These are phyloP conservation scores for Charadrius vociferus DNA, from an alignment of 2,113 vertebrate genomes.

Conservation along the genomic window DNA sequence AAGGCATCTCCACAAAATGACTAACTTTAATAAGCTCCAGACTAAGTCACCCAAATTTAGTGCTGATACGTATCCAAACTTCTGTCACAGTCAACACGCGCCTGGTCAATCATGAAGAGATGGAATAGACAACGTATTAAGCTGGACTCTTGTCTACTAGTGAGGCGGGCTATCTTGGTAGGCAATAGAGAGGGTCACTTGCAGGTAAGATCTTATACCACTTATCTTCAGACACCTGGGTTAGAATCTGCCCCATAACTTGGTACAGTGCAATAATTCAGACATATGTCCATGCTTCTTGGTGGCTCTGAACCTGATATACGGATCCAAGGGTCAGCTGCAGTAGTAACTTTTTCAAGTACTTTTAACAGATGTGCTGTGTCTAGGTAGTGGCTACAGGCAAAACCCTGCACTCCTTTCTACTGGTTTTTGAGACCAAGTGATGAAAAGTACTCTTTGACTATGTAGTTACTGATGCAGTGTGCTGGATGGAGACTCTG, in stretches of 20 bases:
- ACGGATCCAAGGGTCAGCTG: neutral
- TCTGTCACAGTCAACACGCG: neutral
- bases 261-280: neutral
- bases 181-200: neutral
- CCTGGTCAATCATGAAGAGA: neutral
- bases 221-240: neutral
- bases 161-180: neutral
- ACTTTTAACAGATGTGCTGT: neutral
- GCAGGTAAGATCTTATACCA: neutral
- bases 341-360: neutral
- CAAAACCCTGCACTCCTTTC: neutral
- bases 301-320: neutral
- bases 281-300: rapidly evolving
- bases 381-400: neutral
- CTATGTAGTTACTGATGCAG: neutral
- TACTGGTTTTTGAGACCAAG: neutral
- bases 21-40: neutral
- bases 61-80: neutral
- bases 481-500: neutral
- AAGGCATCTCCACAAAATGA: neutral
- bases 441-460: neutral
- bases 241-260: neutral
- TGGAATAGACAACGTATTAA: neutral
- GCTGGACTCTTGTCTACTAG: neutral
- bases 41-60: neutral